A percentile compares a stretch with the other conserved stretches of the same genome.
Evolutionary conservation across 2,888 invertebrate species (phyloP).

Genomic region (Hartigia nigra): DNA sequence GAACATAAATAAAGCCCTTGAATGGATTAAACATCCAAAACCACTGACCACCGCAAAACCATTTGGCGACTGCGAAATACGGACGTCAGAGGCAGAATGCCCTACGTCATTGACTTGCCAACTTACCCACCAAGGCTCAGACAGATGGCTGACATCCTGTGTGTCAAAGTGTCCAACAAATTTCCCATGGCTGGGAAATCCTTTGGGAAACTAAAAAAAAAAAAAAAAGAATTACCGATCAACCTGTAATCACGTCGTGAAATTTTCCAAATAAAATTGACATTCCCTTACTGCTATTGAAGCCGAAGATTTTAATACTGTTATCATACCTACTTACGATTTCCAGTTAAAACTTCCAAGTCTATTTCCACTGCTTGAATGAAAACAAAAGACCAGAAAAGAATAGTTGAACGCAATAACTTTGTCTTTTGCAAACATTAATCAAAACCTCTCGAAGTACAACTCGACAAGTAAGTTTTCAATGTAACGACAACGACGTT

Average conservation of each 20-base stretch:
- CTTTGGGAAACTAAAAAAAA: conserved; percentile 60
- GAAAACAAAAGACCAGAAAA: background rate
- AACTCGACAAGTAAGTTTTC: background rate
- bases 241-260: background rate
- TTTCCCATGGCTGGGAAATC: conserved; percentile 72
- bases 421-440: background rate
- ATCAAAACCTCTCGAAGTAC: background rate
- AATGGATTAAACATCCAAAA: conserved; percentile 71
- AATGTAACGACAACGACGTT: background rate
- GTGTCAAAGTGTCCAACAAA: conserved; percentile 65
- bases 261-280: background rate
- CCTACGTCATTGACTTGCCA: conserved; percentile 45
- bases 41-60: conserved; percentile 53
- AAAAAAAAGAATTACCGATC: background rate
- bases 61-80: conserved; percentile 56
- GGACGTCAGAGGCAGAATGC: conserved; percentile 37
- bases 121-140: conserved; percentile 46
- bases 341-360: background rate
- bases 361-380: background rate
- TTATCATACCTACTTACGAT: background rate
- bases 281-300: background rate
- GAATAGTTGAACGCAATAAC: background rate
- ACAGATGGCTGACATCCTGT: conserved; percentile 69
- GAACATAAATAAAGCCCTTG: conserved; percentile 66
- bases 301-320: background rate